These are phyloP conservation scores for Apostichopus leukothele DNA, from an alignment of 53 echinoderm and acorn worm genomes.

Conservation along the genomic window DNA sequence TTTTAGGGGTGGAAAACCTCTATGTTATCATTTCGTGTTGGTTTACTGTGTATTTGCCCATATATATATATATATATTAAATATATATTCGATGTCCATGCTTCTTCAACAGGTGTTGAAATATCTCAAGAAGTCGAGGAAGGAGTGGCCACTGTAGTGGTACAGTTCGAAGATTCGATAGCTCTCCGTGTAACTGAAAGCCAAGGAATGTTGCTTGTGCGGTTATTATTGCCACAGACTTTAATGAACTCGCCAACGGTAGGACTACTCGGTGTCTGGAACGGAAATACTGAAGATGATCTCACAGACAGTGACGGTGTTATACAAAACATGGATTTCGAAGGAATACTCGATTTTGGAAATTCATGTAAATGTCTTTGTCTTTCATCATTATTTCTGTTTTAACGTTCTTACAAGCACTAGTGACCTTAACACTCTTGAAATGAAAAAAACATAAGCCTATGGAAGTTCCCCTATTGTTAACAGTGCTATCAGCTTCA, in stretches of 20 bases:
- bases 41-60: too few relatives aligned
- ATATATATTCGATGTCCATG: too few relatives aligned
- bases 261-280: constrained; percentile 24
- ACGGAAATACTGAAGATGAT: constrained; percentile 1
- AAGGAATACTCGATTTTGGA: not conserved
- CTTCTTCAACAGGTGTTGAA: not conserved
- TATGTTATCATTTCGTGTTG: too few relatives aligned
- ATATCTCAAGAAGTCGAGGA: not conserved
- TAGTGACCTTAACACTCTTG: too few relatives aligned
- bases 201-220: constrained; percentile 6
- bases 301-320: constrained; percentile 14
- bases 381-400: not conserved
- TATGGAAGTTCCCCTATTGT: too few relatives aligned
- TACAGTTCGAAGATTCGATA: not conserved
- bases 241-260: not conserved
- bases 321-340: not conserved
- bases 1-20: too few relatives aligned
- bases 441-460: too few relatives aligned
- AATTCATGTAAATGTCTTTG: constrained; percentile 22
- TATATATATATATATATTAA: too few relatives aligned
- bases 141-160: not conserved
- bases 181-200: not conserved
- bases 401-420: too few relatives aligned
- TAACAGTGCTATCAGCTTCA: too few relatives aligned
- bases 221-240: not conserved